Evolutionary conservation across 2,888 invertebrate species (phyloP).

Genomic region (Steinernema scapterisci): DNA sequence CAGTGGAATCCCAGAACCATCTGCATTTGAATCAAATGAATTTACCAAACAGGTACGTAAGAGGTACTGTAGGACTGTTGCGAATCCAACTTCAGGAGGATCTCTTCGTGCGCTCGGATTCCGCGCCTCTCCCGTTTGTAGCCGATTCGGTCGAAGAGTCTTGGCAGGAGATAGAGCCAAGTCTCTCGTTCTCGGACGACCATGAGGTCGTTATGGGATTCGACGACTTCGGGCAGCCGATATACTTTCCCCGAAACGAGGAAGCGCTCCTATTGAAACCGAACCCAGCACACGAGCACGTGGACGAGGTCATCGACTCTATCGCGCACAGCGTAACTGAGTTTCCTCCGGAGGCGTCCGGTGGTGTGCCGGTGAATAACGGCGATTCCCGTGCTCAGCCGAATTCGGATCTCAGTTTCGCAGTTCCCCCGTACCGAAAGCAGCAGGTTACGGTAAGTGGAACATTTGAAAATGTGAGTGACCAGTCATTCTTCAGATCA

Average conservation of each 20-base stretch:
- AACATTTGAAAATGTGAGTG: background rate
- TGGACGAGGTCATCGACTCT: constrained; percentile 33
- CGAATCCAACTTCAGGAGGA: no score
- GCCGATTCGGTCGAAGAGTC: no score
- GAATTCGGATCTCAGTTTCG: background rate
- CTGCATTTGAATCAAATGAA: no score
- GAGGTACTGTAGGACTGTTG: no score
- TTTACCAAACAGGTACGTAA: no score
- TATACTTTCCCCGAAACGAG: constrained; percentile 5
- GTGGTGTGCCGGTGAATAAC: no score
- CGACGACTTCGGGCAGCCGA: background rate
- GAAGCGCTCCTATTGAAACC: background rate
- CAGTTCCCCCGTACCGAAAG: background rate
- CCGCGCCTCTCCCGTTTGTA: no score
- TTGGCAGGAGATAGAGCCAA: no score
- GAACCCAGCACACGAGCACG: background rate
- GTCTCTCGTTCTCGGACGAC: background rate
- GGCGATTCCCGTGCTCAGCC: no score
- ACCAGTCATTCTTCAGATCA: constrained; percentile 32
- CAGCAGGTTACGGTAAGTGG: background rate
- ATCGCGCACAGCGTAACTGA: constrained; percentile 14
- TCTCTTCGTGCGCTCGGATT: no score
- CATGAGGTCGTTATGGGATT: background rate
- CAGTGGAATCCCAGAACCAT: no score
- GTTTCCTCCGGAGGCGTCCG: no score